Conservation (phyloP, 2,113 vertebrate species). For the Monarcha castaneiventris region DNA sequence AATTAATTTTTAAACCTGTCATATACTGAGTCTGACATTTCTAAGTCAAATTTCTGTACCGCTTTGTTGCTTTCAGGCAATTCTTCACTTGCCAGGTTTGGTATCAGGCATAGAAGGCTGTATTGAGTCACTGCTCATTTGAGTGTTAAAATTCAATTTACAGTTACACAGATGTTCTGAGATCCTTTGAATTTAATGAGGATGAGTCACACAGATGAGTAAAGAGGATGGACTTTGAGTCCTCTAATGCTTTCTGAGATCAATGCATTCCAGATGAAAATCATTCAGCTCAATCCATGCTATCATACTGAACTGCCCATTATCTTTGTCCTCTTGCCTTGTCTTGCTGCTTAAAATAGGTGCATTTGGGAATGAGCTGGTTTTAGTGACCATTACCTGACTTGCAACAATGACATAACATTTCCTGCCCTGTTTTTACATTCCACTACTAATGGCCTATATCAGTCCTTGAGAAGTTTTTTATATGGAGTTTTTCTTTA, state of each 20-base stretch:
- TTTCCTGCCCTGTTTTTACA: not conserved
- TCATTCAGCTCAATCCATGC: not conserved
- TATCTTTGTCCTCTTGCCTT: conserved; percentile 35
- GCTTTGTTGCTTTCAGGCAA: not conserved
- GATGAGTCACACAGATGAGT: conserved; percentile 78
- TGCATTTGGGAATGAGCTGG: not conserved
- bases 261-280: conserved; percentile 65
- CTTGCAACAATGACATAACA: not conserved
- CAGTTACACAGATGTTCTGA: conserved; percentile 72
- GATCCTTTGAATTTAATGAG: conserved; percentile 79
- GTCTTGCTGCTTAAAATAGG: conserved; percentile 25
- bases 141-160: conserved; percentile 67
- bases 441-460: not conserved
- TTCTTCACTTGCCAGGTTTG: conserved; percentile 29
- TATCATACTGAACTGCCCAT: conserved; percentile 30
- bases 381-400: conserved; percentile 29
- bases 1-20: conserved; percentile 4
- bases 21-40: not conserved
- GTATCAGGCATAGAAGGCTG: conserved; percentile 36
- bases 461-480: not conserved
- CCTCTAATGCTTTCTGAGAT: conserved; percentile 62
- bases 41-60: not conserved
- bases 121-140: conserved; percentile 45
- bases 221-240: conserved; percentile 69
- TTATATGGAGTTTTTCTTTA: not conserved